These are phyloP conservation scores for Caenorhabditis japonica DNA, from an alignment of 2,888 invertebrate species.

Conservation along the genomic window DNA sequence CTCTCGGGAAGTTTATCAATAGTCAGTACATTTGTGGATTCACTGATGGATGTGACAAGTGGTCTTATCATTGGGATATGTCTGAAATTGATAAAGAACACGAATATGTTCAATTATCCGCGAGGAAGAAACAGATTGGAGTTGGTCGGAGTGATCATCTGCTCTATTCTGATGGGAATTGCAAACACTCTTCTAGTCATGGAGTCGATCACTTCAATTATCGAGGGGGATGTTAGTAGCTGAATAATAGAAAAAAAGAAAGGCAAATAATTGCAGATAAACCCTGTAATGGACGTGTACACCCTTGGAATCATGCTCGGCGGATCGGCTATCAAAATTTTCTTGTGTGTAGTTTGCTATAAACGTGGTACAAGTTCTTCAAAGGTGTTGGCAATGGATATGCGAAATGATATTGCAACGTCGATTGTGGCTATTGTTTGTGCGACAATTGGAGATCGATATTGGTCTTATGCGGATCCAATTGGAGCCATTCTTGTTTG, in stretches of 20 bases:
- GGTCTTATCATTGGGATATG: conserved; percentile 77
- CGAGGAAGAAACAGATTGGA: conserved; percentile 77
- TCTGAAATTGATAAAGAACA: conserved; percentile 68
- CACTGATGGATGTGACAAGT: conserved; percentile 79
- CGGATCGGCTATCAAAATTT: conserved; percentile 68
- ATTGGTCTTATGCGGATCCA: conserved; percentile 79
- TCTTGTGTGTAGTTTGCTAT: conserved; percentile 72
- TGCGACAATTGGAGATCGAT: conserved; percentile 78
- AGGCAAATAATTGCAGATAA: conserved; percentile 63
- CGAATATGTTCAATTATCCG: conserved; percentile 73
- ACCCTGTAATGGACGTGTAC: conserved; percentile 69
- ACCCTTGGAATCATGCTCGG: conserved; percentile 69
- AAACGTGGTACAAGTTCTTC: conserved; percentile 64
- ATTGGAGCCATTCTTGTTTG: conserved; percentile 79
- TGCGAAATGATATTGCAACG: conserved; percentile 80
- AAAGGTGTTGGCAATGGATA: conserved; percentile 78
- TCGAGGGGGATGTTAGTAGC: conserved; percentile 46
- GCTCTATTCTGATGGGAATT: conserved; percentile 79
- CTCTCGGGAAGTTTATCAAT: conserved; percentile 79
- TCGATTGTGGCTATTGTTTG: conserved; percentile 78
- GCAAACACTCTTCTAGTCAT: conserved; percentile 75
- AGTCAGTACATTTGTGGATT: conserved; percentile 80
- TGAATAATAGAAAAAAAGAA: background rate
- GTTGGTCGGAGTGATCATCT: conserved; percentile 79
- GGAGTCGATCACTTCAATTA: conserved; percentile 53